These are phyloP conservation scores for Polyommatus icarus DNA, from an alignment of 2,888 invertebrate species.

Conservation along the genomic window DNA sequence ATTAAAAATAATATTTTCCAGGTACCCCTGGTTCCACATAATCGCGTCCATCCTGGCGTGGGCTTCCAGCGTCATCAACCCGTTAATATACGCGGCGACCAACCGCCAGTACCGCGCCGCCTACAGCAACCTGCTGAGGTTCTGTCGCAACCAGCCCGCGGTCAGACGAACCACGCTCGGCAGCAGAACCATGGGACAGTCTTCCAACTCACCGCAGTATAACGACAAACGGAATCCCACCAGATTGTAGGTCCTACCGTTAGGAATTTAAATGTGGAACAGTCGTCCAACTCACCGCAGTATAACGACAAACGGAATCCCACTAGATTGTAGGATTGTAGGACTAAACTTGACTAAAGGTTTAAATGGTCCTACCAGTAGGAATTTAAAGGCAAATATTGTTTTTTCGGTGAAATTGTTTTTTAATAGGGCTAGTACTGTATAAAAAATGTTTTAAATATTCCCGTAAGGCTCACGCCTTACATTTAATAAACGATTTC, in stretches of 20 bases:
- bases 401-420: no score
- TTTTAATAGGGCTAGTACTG: no score
- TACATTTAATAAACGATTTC: no score
- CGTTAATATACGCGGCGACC: slow-evolving; percentile 93
- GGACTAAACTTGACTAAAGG: no score
- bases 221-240: slow-evolving; percentile 68
- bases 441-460: no score
- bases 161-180: slow-evolving; percentile 69
- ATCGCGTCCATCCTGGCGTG: slow-evolving; percentile 92
- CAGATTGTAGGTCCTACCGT: slow-evolving; percentile 55
- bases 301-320: no score
- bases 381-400: not conserved
- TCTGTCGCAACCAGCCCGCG: slow-evolving; percentile 65
- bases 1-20: slow-evolving; percentile 32
- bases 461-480: no score
- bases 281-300: no score
- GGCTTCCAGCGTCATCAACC: slow-evolving; percentile 94
- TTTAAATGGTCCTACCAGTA: no score
- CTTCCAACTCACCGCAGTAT: slow-evolving; percentile 72
- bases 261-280: not conserved
- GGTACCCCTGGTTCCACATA: slow-evolving; percentile 87
- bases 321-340: no score
- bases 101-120: slow-evolving; percentile 89
- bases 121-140: slow-evolving; percentile 77
- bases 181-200: slow-evolving; percentile 70